Evolutionary conservation across 2,888 invertebrate species (phyloP).

Genomic region (Escarpia spicata): DNA sequence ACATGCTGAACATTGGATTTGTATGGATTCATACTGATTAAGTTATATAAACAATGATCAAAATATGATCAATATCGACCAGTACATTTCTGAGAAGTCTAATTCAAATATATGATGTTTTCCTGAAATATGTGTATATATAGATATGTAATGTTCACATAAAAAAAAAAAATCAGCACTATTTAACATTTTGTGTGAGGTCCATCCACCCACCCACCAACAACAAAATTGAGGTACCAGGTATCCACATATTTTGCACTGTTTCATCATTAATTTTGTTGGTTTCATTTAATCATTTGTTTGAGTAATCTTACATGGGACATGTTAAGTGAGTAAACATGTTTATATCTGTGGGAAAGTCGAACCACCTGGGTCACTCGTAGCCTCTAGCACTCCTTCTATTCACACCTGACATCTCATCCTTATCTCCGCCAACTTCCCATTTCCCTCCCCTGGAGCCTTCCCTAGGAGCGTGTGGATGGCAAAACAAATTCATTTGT

Average conservation of each 20-base stretch:
- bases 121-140: neutral
- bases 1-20: neutral
- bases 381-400: neutral
- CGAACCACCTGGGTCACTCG: neutral
- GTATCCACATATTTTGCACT: neutral
- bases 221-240: neutral
- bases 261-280: neutral
- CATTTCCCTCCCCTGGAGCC: neutral
- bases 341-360: neutral
- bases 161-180: no score
- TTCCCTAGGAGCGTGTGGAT: neutral
- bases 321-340: slow-evolving; percentile 4
- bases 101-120: neutral
- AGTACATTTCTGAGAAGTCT: neutral
- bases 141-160: neutral
- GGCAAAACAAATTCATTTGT: neutral
- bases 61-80: neutral
- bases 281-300: neutral
- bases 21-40: neutral
- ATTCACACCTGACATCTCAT: slow-evolving; percentile 12
- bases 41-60: slow-evolving; percentile 4
- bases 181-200: no score
- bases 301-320: neutral
- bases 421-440: slow-evolving; percentile 8
- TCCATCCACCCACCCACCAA: neutral